phyloP scores from a whole-genome alignment of 2,113 vertebrate genomes.

The Chaenogobius annularis region DNA sequence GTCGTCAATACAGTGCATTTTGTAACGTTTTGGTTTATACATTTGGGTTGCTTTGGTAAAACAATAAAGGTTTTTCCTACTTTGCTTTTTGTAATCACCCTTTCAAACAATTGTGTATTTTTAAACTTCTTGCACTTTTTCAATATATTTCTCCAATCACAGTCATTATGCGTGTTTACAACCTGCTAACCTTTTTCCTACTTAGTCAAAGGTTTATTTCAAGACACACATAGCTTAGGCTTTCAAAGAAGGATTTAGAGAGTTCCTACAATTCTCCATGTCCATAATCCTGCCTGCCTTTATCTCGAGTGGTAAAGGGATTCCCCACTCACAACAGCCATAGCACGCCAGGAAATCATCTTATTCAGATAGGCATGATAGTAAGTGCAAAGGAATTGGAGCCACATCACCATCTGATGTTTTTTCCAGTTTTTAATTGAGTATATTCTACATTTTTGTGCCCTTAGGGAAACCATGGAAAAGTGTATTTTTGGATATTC shows the following conservation, averaged over 20 bases:
- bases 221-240: constrained; percentile 57
- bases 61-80: not conserved
- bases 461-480: not conserved
- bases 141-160: not conserved
- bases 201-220: constrained; percentile 35
- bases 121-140: not conserved
- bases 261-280: constrained; percentile 51
- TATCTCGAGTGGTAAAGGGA: constrained; percentile 13
- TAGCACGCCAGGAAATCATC: no score
- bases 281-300: constrained; percentile 53
- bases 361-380: no score
- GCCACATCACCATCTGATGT: not conserved
- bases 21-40: not conserved
- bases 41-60: not conserved
- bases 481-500: not conserved
- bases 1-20: not conserved
- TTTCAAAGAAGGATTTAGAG: constrained; percentile 59
- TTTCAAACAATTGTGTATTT: not conserved
- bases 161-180: constrained; percentile 2
- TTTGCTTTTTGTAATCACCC: not conserved
- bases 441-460: not conserved
- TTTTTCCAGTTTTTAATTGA: not conserved
- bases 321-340: no score
- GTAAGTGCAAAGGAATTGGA: not conserved
- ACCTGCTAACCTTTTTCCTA: constrained; percentile 7